These are phyloP conservation scores for Branchinecta lynchi DNA, from an alignment of 1,140 invertebrate genomes.

Conservation along the genomic window DNA sequence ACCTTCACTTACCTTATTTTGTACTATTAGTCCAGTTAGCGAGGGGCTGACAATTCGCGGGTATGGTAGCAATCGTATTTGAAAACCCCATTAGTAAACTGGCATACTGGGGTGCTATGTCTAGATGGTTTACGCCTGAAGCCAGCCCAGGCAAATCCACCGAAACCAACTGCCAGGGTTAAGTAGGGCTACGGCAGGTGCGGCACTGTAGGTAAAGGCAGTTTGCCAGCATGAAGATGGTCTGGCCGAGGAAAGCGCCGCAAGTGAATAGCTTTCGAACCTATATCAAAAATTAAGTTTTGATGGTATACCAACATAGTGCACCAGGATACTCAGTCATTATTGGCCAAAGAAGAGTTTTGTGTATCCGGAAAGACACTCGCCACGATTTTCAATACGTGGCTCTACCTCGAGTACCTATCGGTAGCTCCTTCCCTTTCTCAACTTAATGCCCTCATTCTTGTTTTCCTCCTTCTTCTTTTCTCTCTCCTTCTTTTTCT, in stretches of 20 bases:
- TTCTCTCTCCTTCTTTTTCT: no score
- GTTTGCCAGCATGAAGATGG: slow-evolving; percentile 66
- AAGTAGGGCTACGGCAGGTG: slow-evolving; percentile 51
- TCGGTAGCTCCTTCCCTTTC: no score
- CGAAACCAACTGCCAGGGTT: slow-evolving; percentile 66
- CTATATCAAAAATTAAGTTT: not conserved
- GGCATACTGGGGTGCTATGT: slow-evolving; percentile 66
- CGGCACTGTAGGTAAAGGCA: slow-evolving; percentile 46
- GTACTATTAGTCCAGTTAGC: slow-evolving; percentile 58
- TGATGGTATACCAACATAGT: no score
- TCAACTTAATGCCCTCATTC: no score
- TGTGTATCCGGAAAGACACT: no score
- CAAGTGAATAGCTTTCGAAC: slow-evolving; percentile 35
- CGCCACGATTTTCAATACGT: no score
- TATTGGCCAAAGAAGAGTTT: no score
- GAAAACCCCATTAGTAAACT: slow-evolving; percentile 71
- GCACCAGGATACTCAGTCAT: no score
- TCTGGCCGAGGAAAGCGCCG: slow-evolving; percentile 60
- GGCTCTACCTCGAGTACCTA: no score
- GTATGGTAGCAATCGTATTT: slow-evolving; percentile 71
- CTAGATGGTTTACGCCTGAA: slow-evolving; percentile 74
- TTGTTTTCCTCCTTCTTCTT: no score
- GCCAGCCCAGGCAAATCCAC: slow-evolving; percentile 74
- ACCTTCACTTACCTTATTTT: slow-evolving; percentile 39
- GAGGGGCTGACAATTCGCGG: slow-evolving; percentile 69